Percentiles rank a stretch among this genome's conserved stretches.
Conservation (phyloP, 2,113 vertebrate species). For the Jacana jacana region DNA sequence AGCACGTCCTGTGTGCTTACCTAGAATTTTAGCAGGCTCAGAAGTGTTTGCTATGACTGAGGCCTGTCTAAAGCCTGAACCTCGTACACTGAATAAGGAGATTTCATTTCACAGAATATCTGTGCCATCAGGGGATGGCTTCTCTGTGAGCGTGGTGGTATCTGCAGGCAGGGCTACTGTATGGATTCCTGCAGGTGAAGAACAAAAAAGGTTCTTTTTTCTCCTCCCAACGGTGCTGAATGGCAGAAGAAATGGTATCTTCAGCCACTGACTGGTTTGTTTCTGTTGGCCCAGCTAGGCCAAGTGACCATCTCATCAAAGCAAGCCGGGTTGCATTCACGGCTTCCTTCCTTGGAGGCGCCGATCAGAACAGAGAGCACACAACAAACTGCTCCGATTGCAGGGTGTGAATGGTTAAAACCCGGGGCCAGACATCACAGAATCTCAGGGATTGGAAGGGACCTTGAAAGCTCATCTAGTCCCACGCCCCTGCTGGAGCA, state of each 20-base stretch:
- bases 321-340: neutral
- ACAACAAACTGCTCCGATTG: neutral
- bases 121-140: neutral
- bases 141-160: neutral
- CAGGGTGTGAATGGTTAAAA: neutral
- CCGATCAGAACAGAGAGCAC: neutral
- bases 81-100: neutral
- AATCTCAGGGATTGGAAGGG: too few relatives aligned
- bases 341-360: neutral
- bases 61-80: neutral
- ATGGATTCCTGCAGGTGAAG: neutral
- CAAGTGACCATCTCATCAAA: neutral
- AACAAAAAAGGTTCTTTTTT: neutral
- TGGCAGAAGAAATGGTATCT: neutral
- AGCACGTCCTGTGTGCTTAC: neutral
- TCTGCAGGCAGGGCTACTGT: neutral
- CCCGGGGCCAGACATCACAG: neutral
- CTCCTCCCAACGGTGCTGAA: neutral
- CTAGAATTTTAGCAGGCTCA: neutral
- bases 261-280: neutral
- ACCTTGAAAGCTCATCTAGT: too few relatives aligned
- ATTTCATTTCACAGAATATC: neutral
- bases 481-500: too few relatives aligned
- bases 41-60: neutral
- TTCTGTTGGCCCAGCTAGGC: neutral